phyloP scores from a whole-genome alignment of 2,113 vertebrate species.

The Cinclus mexicanus region DNA sequence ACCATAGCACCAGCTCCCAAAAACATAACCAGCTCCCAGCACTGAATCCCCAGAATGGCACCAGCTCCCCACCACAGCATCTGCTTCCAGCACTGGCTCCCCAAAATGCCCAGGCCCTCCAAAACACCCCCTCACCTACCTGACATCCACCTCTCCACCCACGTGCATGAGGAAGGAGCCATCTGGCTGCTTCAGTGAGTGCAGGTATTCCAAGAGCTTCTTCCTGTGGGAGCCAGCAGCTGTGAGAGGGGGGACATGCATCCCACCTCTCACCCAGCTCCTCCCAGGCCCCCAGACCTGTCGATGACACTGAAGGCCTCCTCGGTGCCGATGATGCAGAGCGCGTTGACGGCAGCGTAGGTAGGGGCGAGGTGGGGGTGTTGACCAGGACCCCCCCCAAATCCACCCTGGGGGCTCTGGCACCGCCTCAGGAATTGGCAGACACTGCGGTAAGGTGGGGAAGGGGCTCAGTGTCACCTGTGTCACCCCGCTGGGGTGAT shows the following conservation, averaged over 20 bases:
- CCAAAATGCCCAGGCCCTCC: not conserved
- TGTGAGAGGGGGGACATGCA: not conserved
- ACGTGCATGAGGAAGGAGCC: slow-evolving; percentile 96
- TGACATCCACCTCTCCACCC: slow-evolving; percentile 95
- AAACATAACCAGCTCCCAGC: not conserved
- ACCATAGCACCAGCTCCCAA: not conserved
- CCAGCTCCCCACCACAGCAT: not conserved
- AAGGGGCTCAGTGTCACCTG: not conserved
- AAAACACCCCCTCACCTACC: slow-evolving; percentile 74
- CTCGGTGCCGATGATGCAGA: slow-evolving; percentile 94
- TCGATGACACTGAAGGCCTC: slow-evolving; percentile 89
- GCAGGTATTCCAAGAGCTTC: slow-evolving; percentile 90
- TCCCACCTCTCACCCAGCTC: not conserved
- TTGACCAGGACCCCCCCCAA: slow-evolving; percentile 90
- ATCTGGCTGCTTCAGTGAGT: slow-evolving; percentile 89
- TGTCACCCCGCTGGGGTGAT: accelerated
- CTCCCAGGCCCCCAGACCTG: slow-evolving; percentile 70
- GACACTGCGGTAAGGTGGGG: slow-evolving; percentile 69
- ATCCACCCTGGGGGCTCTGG: slow-evolving; percentile 89
- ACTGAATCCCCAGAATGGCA: not conserved
- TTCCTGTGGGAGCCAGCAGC: slow-evolving; percentile 80
- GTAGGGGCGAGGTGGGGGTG: slow-evolving; percentile 95
- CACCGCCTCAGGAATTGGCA: slow-evolving; percentile 91
- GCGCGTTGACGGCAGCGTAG: slow-evolving; percentile 90
- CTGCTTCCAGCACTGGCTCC: not conserved